These are phyloP conservation scores for Myopa tessellatipennis DNA, from an alignment of 2,888 invertebrate genomes.

Conservation along the genomic window DNA sequence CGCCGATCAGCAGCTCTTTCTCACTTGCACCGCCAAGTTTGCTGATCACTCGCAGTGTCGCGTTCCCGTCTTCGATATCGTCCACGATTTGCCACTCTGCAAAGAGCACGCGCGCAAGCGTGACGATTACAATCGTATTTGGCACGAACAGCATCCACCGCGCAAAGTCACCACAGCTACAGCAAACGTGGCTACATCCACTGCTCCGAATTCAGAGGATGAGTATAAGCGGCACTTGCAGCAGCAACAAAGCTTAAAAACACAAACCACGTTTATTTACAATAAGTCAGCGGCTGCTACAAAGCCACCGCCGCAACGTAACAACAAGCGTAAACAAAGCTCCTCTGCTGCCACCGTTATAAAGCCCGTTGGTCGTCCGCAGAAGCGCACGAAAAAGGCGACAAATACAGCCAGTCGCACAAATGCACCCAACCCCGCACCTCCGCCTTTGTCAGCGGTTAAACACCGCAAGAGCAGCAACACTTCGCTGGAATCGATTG, in stretches of 20 bases:
- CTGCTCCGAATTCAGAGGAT: constrained; percentile 3
- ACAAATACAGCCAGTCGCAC: constrained; percentile 16
- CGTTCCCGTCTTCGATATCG: constrained; percentile 81
- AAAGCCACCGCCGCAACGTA: constrained; percentile 36
- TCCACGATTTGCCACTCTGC: constrained; percentile 86
- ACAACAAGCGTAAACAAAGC: constrained; percentile 55
- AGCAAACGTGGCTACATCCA: background rate
- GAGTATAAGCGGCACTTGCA: constrained; percentile 27
- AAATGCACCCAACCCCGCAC: constrained; percentile 22
- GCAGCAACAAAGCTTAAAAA: constrained; percentile 32
- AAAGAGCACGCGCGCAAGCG: constrained; percentile 86
- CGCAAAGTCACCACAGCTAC: constrained; percentile 69
- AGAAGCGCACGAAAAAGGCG: constrained; percentile 71
- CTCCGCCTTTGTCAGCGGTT: constrained; percentile 52
- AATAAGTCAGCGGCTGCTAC: constrained; percentile 34
- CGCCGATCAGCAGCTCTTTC: constrained; percentile 84
- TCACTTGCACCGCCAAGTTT: constrained; percentile 84
- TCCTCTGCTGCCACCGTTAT: constrained; percentile 41
- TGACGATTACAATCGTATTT: constrained; percentile 83
- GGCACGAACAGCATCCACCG: constrained; percentile 75
- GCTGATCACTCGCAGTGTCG: constrained; percentile 82
- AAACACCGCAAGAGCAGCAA: constrained; percentile 64
- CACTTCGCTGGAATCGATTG: constrained; percentile 65
- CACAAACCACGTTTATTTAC: constrained; percentile 34
- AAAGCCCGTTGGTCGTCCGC: constrained; percentile 68